Evolutionary conservation across 2,888 invertebrate species (phyloP), one percentile per base, ranked within the genome.

Genomic region (Agrochola circellaris): DNA sequence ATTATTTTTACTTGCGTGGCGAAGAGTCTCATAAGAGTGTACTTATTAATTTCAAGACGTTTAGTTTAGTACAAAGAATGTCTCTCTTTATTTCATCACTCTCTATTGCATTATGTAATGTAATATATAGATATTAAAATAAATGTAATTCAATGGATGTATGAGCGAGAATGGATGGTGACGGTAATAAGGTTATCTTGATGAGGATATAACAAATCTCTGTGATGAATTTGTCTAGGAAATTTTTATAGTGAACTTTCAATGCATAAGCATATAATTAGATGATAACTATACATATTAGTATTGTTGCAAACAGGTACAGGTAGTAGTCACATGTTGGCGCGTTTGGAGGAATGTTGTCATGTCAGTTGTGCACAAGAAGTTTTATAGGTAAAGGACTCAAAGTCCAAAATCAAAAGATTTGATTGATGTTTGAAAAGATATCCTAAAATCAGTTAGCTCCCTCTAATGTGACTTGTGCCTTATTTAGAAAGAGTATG

Each of bases 71-170:
- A 95, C 95, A 96, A 96, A 95, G 89, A 92, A 94, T 93, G 96
- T 96, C 96, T 96, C 96, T 96, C 96, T 96, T 94, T 92, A 94
- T 93, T 94, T 95, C 92, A 94, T 94, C 94, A 96, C 96, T 96
- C 96, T 96, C 96, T 96, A 96, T 93, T 95, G 94, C 95, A 95
- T 94, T 90, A 90, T 93, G 91, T 91, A 89, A 88, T 85, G 90
- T 93, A 92, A 92, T 92, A 89, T 93, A 88, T 95, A 94, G 93
- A 92, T 93, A 93, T 89, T 91, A 93, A 92, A 93, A 92, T 93
- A 92, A 93, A 92, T 93, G 88, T 88, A 91, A 92, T 92, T 91
- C 87, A 91, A 87, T 92, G 90, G 88, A 91, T 93, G 94, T 92
- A 89, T 91, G 95, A 90, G 93, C 86, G 92, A 90, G 95, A 92